Evolutionary conservation across 2,797 vertebrate genomes (phyloP).

Genomic region (Scomberomorus guttatus): DNA sequence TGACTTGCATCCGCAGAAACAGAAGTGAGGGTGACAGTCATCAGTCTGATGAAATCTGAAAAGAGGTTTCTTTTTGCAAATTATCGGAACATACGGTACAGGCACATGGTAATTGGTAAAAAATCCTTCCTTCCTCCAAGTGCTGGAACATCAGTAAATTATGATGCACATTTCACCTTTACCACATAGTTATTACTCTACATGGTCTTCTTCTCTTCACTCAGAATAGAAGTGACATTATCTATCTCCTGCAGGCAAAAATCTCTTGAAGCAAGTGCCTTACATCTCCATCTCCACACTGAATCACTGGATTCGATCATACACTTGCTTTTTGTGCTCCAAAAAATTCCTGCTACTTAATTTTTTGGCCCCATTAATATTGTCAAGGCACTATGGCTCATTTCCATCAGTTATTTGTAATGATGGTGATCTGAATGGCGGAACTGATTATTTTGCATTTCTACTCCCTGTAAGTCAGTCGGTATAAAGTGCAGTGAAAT

Average conservation of each 20-base stretch:
- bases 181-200: neutral
- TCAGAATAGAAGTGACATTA: neutral
- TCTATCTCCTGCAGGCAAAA: neutral
- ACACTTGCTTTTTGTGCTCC: too few relatives aligned
- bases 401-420: neutral
- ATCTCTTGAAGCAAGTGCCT: neutral
- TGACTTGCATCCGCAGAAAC: constrained; percentile 17
- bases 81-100: constrained; percentile 5
- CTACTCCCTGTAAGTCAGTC: neutral
- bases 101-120: constrained; percentile 38
- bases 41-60: constrained; percentile 32
- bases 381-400: too few relatives aligned
- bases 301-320: neutral
- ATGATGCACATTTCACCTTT: neutral
- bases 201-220: neutral
- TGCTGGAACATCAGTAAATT: neutral
- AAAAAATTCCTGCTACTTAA: too few relatives aligned
- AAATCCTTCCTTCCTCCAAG: neutral
- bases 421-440: neutral
- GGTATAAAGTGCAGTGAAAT: constrained; percentile 7
- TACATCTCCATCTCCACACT: neutral
- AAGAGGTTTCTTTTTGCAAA: constrained; percentile 3
- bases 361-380: too few relatives aligned
- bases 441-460: neutral
- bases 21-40: constrained; percentile 24